Percentiles rank a stretch among this genome's conserved stretches.
Conservation (phyloP, 2,797 vertebrate genomes). For the Botia kubotai region DNA sequence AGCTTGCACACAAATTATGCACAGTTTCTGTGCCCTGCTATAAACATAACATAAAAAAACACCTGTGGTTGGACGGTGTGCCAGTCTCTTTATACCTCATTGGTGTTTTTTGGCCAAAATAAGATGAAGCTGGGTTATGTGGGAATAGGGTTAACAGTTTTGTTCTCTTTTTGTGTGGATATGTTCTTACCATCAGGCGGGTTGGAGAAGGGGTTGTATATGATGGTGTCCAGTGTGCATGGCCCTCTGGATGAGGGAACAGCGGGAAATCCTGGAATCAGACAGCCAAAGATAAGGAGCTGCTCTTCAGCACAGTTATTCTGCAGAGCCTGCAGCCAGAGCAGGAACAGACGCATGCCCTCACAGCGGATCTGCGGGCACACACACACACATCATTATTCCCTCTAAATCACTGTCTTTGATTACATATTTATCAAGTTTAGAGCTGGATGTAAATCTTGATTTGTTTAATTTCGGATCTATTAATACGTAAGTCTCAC, state of each 20-base stretch:
- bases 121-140: not conserved
- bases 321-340: slow-evolving; percentile 97
- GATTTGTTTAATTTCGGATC: too few species aligned
- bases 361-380: slow-evolving; percentile 90
- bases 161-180: slow-evolving; percentile 29
- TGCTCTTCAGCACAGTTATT: slow-evolving; percentile 95
- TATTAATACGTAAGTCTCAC: slow-evolving; percentile 70
- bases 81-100: not conserved
- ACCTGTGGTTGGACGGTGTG: too few species aligned
- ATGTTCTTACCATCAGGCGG: slow-evolving; percentile 82
- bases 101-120: not conserved
- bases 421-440: not conserved
- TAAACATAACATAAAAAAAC: too few species aligned
- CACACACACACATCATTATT: too few species aligned
- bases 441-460: not conserved
- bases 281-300: slow-evolving; percentile 93
- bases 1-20: too few species aligned
- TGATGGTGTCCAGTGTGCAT: slow-evolving; percentile 94
- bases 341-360: slow-evolving; percentile 95
- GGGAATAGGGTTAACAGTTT: not conserved
- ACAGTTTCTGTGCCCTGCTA: too few species aligned
- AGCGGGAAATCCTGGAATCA: slow-evolving; percentile 95
- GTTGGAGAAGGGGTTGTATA: slow-evolving; percentile 83
- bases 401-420: not conserved
- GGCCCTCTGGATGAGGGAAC: slow-evolving; percentile 87